Evolutionary conservation across 2,113 vertebrate species (phyloP).

Genomic region (Colaptes auratus): DNA sequence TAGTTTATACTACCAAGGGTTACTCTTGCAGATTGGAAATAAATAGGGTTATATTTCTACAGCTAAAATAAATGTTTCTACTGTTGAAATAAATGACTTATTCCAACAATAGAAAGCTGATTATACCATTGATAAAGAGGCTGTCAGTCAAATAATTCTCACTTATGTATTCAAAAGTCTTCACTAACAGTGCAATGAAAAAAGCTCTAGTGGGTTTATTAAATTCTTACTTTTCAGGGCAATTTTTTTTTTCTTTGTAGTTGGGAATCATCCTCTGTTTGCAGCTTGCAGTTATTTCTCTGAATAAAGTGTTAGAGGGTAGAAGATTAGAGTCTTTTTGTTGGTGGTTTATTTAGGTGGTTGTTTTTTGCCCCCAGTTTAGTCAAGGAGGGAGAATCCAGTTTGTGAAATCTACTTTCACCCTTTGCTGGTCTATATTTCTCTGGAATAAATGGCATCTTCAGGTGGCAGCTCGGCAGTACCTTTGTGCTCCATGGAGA

Average conservation of each 20-base stretch:
- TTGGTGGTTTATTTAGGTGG: not conserved
- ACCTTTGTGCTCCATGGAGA: rapidly evolving
- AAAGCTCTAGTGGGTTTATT: slow-evolving; percentile 39
- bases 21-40: slow-evolving; percentile 46
- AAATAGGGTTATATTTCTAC: slow-evolving; percentile 63
- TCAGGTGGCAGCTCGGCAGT: not conserved
- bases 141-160: slow-evolving; percentile 56
- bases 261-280: not conserved
- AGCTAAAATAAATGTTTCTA: slow-evolving; percentile 51
- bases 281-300: not conserved
- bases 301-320: not conserved
- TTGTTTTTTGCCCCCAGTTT: not conserved
- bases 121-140: slow-evolving; percentile 39
- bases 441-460: not conserved
- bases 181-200: slow-evolving; percentile 62
- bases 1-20: not conserved
- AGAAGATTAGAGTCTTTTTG: not conserved
- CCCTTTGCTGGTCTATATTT: not conserved
- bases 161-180: slow-evolving; percentile 60
- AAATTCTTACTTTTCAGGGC: slow-evolving; percentile 41
- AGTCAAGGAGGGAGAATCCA: not conserved
- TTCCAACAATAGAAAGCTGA: slow-evolving; percentile 38
- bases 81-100: slow-evolving; percentile 47
- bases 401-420: not conserved
- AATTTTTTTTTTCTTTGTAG: not conserved